These are phyloP conservation scores for Lypha dubia DNA, from an alignment of 2,888 invertebrate genomes.

Conservation along the genomic window DNA sequence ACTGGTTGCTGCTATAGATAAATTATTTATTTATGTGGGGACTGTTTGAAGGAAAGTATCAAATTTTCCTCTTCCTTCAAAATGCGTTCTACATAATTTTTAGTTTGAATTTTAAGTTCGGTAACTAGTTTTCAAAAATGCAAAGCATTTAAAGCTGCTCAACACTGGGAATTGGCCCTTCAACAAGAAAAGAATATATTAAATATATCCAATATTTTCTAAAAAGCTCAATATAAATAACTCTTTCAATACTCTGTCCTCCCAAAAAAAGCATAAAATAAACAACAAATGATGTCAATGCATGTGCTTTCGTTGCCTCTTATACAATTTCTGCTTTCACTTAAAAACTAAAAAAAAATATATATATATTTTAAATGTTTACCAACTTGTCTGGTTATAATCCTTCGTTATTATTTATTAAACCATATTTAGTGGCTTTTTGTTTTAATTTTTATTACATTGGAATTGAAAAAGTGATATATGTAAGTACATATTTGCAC, in stretches of 20 bases:
- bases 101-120: no score
- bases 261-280: neutral
- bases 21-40: no score
- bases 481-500: neutral
- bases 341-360: neutral
- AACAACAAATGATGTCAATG: neutral
- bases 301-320: neutral
- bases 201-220: no score
- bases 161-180: neutral
- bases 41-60: no score
- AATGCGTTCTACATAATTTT: no score
- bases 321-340: neutral
- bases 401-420: slow-evolving; percentile 65
- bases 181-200: no score
- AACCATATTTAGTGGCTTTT: slow-evolving; percentile 59
- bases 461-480: neutral
- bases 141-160: no score
- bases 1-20: no score
- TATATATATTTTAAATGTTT: slow-evolving; percentile 62
- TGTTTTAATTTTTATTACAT: slow-evolving; percentile 47
- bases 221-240: neutral
- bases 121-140: no score
- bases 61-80: no score
- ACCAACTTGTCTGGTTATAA: slow-evolving; percentile 64
- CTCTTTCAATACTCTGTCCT: slow-evolving; percentile 28